Base-by-base conservation (phyloP, 1,140 invertebrate species). In the Pogonognathellus flavescens region DNA sequence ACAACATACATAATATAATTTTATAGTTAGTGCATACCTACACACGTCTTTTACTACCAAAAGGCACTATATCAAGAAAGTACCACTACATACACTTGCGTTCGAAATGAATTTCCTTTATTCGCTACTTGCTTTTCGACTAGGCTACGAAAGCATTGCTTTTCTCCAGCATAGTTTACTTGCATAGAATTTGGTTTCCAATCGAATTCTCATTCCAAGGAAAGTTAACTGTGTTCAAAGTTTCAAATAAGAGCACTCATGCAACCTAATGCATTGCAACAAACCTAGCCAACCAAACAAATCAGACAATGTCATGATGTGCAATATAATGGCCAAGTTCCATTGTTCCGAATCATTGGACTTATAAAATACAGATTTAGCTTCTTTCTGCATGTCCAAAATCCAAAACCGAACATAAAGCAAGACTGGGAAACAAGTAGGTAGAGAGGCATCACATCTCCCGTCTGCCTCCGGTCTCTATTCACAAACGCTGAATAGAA, bases 251-350 rank as follows among this genome's bases (percentile, higher is more conserved):
- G 22, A 10, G 31, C 70, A 76, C 41, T 76, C 70, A 76, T 76
- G 41, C 70, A 76, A n/a, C 70, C 41, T 76, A 76, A 76, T 76
- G 70, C 70, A 76, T 41, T 76, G 31, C 70, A 76, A 49, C 49
- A 76, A 76, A 31, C 41, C 31, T 31, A 31, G 25, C 31, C 31
- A 66, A 25, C 62, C 22, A 66, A 66, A 66, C 62, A 66, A 66
- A 66, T 66, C 62, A 66, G 62, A 20, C 70, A 76, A 76, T 76
- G 70, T 76, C 70, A 76, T 41, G n/a, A 10, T 49, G 16, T 76
- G 70, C 70, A n/a, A 8, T n/a, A 8, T 50, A 49, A 50, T 50
- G 16, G 70, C 31, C 13, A 76, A 76, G 31, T 76, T 76, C 49
- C 31, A 76, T 31, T 76, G 70, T 16, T 57, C 53, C 53, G n/a